phyloP scores from a whole-genome alignment of 2,113 vertebrate species.

The Tursiops truncatus region DNA sequence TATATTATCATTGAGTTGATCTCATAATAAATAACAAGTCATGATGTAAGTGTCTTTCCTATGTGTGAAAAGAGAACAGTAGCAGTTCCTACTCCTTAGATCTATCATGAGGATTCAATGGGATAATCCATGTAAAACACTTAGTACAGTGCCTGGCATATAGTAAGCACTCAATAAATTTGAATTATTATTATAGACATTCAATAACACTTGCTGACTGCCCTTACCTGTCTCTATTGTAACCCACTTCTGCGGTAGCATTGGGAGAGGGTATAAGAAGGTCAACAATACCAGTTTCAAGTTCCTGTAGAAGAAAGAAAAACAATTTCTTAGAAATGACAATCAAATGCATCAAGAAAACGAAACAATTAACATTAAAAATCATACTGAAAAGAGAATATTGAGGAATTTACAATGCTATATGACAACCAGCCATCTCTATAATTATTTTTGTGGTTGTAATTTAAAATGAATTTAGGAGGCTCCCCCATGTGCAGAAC shows the following conservation, averaged over 20 bases:
- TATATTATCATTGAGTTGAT: neutral
- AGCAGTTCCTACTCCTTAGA: neutral
- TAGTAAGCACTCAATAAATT: neutral
- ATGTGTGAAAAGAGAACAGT: neutral
- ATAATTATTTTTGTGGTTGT: neutral
- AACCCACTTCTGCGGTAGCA: constrained; percentile 90
- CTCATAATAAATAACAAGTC: neutral
- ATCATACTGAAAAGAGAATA: neutral
- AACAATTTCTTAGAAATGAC: constrained; percentile 33
- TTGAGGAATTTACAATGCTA: neutral
- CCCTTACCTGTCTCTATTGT: constrained; percentile 90
- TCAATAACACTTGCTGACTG: neutral
- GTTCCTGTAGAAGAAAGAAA: constrained; percentile 82
- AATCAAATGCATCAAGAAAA: constrained; percentile 36
- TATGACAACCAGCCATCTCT: neutral
- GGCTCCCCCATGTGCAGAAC: neutral
- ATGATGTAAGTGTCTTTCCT: neutral
- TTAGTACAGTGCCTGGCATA: neutral
- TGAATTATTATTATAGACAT: neutral
- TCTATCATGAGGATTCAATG: neutral
- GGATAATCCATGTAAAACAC: neutral
- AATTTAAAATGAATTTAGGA: constrained; percentile 40
- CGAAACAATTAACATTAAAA: constrained; percentile 23
- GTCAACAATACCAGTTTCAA: constrained; percentile 90
- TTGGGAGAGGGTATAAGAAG: constrained; percentile 92